phyloP scores from a whole-genome alignment of 2,797 vertebrate genomes.

The Esox masquinongy region DNA sequence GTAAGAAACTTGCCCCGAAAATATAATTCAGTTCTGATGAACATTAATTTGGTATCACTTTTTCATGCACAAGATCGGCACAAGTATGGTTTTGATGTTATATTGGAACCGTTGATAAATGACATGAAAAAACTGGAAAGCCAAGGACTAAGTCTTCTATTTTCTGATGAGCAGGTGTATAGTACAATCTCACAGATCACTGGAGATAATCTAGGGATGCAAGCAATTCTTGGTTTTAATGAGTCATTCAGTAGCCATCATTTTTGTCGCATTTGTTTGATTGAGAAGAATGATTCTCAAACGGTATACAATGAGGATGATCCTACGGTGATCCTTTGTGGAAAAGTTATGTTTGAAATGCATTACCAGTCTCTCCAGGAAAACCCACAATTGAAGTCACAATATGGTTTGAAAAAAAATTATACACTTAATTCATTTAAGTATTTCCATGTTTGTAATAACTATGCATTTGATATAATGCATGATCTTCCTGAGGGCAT shows the following conservation, averaged over 20 bases:
- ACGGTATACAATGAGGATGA: slow-evolving; percentile 39
- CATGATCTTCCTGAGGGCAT: no score
- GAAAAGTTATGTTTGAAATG: slow-evolving; percentile 46
- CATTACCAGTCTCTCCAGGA: slow-evolving; percentile 37
- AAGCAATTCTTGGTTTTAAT: not conserved
- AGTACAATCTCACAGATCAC: not conserved
- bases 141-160: slow-evolving; percentile 1
- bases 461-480: no score
- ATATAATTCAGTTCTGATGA: slow-evolving; percentile 28
- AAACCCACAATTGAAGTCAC: slow-evolving; percentile 37
- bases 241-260: not conserved
- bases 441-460: no score
- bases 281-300: slow-evolving; percentile 2
- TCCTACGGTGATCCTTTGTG: slow-evolving; percentile 33
- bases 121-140: not conserved
- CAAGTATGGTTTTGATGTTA: slow-evolving; percentile 39
- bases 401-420: slow-evolving; percentile 46
- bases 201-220: not conserved
- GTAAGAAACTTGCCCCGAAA: not conserved
- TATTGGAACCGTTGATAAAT: slow-evolving; percentile 36
- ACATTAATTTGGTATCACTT: slow-evolving; percentile 39
- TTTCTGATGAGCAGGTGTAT: not conserved
- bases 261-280: not conserved
- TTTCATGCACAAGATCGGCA: slow-evolving; percentile 44
- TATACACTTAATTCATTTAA: slow-evolving; percentile 16